Evolutionary conservation across 2,888 invertebrate genomes (phyloP).

Genomic region (Stenichneumon culpator): DNA sequence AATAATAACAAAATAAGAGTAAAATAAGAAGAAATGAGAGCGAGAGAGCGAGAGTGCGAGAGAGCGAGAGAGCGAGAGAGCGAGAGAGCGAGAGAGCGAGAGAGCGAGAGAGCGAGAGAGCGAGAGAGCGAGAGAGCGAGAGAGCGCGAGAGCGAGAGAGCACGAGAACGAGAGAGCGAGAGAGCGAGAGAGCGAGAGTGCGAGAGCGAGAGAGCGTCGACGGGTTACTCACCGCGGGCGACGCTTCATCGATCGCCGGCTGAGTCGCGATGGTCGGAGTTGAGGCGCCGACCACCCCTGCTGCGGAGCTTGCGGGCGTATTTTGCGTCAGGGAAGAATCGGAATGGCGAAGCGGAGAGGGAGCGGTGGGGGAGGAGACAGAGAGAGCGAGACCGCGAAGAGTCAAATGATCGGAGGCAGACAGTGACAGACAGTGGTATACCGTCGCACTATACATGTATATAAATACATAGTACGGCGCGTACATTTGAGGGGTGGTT

Average conservation of each 20-base stretch:
- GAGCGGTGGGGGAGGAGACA: conserved; percentile 40
- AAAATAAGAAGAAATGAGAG: no score
- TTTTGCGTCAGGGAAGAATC: conserved; percentile 72
- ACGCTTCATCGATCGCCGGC: conserved; percentile 83
- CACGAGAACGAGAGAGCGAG: background rate
- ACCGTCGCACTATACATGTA: conserved; percentile 18
- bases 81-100: background rate
- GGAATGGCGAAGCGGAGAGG: conserved; percentile 50
- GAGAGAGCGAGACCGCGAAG: conserved; percentile 54
- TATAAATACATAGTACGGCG: conserved; percentile 38
- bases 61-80: background rate
- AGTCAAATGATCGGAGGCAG: conserved; percentile 11
- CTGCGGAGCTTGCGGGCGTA: conserved; percentile 71
- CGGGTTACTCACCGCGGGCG: conserved; percentile 83
- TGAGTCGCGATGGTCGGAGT: conserved; percentile 74
- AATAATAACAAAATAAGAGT: no score
- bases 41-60: background rate
- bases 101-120: no score
- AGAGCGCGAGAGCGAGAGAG: no score
- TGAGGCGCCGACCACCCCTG: conserved; percentile 75
- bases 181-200: no score
- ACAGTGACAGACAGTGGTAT: background rate
- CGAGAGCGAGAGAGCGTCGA: conserved; percentile 70
- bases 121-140: no score
- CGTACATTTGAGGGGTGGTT: conserved; percentile 40